A percentile compares a stretch with the other conserved stretches of the same genome.
These are phyloP conservation scores for Varroa destructor DNA, from an alignment of 1,140 invertebrate species.

Conservation along the genomic window DNA sequence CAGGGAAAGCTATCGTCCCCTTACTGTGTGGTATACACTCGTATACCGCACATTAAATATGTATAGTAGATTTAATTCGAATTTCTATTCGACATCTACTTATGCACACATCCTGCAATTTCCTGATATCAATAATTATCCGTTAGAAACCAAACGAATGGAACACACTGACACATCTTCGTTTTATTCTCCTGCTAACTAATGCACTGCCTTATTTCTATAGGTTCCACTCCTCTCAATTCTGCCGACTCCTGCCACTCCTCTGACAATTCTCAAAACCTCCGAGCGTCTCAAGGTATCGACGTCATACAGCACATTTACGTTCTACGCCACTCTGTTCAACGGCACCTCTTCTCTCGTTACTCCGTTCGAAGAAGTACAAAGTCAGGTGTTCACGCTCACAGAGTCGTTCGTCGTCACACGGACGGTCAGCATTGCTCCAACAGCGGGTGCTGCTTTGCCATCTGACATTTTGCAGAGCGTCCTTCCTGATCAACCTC, in stretches of 20 bases:
- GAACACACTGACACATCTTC: too few relatives aligned
- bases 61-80: too few relatives aligned
- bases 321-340: slow-evolving; percentile 37
- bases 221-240: neutral
- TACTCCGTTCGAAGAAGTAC: slow-evolving; percentile 36
- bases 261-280: slow-evolving; percentile 34
- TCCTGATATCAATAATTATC: too few relatives aligned
- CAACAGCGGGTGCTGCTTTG: slow-evolving; percentile 29
- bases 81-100: neutral
- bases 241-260: neutral
- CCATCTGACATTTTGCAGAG: slow-evolving; percentile 3
- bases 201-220: neutral
- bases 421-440: slow-evolving; percentile 30
- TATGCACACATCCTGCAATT: too few relatives aligned
- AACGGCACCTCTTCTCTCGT: slow-evolving; percentile 35
- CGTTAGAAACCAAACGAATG: too few relatives aligned
- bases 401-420: slow-evolving; percentile 34
- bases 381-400: slow-evolving; percentile 34
- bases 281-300: slow-evolving; percentile 32
- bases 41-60: neutral
- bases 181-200: neutral
- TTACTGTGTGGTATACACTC: neutral
- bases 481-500: neutral
- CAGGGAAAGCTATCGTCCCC: neutral
- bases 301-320: slow-evolving; percentile 35